Percentiles rank a stretch among this genome's conserved stretches.
phyloP scores from a whole-genome alignment of 2,888 invertebrate genomes.

The Marasmarcha lunaedactyla region DNA sequence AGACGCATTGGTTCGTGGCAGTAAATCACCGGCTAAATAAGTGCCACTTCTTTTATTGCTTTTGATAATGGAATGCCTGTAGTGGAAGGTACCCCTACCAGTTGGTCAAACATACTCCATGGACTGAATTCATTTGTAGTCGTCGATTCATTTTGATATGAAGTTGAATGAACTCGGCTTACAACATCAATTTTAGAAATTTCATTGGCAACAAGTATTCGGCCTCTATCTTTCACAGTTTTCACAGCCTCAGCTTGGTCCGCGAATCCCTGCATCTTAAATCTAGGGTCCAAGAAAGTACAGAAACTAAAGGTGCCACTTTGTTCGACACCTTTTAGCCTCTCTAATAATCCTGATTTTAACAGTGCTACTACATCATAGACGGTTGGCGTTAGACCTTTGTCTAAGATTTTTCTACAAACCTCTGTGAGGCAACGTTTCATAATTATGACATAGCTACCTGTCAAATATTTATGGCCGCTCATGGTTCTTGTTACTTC shows the following conservation, averaged over 20 bases:
- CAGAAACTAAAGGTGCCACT: no score
- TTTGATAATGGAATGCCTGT: not conserved
- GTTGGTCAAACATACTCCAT: not conserved
- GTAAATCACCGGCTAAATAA: not conserved
- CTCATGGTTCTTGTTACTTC: conserved; percentile 16
- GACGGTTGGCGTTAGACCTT: no score
- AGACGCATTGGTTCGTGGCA: not conserved
- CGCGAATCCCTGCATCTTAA: conserved; percentile 12
- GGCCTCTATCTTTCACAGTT: conserved; percentile 13
- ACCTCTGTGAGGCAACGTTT: conserved; percentile 13
- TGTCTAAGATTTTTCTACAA: no score
- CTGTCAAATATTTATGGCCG: conserved; percentile 18
- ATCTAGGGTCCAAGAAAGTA: no score
- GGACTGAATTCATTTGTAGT: not conserved
- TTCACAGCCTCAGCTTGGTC: conserved; percentile 11
- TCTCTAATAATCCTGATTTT: no score
- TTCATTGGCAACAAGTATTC: conserved; percentile 9
- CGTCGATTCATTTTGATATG: no score
- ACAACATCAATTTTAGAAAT: conserved; percentile 4
- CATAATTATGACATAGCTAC: conserved; percentile 17
- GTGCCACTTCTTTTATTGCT: not conserved
- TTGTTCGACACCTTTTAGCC: no score
- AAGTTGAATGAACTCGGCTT: not conserved
- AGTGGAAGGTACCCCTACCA: not conserved
- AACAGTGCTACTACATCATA: no score